Evolutionary conservation across 1,140 invertebrate species (phyloP), one percentile per base, ranked within the genome.

Genomic region (Helicoverpa zea): DNA sequence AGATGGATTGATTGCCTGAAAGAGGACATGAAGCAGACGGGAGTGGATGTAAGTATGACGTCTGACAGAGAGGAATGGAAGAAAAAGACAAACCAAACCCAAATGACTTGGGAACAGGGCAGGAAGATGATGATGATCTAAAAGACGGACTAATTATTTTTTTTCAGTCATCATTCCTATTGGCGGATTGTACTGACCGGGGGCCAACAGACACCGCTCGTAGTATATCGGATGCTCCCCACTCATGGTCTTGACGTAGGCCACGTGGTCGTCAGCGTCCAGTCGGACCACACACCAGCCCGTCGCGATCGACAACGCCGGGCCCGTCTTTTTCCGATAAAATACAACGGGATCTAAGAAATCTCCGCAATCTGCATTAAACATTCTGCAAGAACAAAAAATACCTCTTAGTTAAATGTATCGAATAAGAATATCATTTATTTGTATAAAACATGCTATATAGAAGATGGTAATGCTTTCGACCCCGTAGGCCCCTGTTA

Each of bases 141-240:
- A 23, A 23, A 23, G 23, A 23, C 23, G 23, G 23, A 23, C 23
- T 23, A 23, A 23, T 23, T 23, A 23, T 23, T 23, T 23, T 23
- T 23, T 23, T 23, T 23, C 23, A 23, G 23, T 23, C 23, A 23
- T 23, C 23, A 23, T 23, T 0, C 23, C 23, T 23, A 23, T 23
- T 7, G 10, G 12, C 1, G 18, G 29, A 5, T 72, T 63, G 2
- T 70, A 79, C 84, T 81, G 14, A 93, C 93, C 92, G 13, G 87
- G 83, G 2, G 93, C 93, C 0, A 94, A 51, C 49, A 94, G 73
- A 83, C 90, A 92, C 14, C 91, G 80, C 80, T 94, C 91, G 59
- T 94, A 94, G 82, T 94, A 93, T 2, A 94, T 90, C 3, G 92
- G 92, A 75, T 87, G 87, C 61, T 94, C 93, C 14, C 91, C 93